Percentiles rank a stretch among this genome's conserved stretches.
phyloP scores from a whole-genome alignment of 2,888 invertebrate genomes.

The Smittia aterrima region DNA sequence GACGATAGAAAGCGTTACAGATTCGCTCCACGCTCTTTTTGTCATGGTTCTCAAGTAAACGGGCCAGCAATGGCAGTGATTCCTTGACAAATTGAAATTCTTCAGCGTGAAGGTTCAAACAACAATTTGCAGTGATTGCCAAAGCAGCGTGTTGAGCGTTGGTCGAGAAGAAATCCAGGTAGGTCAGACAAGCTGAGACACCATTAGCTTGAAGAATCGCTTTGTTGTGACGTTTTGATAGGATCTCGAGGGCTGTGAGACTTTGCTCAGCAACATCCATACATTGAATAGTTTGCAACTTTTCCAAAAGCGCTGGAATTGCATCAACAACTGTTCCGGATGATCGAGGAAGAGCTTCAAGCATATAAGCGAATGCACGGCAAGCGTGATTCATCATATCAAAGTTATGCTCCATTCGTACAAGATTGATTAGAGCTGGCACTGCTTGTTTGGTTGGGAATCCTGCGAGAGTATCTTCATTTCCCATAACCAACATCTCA shows the following conservation, averaged over 20 bases:
- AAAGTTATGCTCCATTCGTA: constrained; percentile 97
- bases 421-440: constrained; percentile 85
- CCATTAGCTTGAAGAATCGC: constrained; percentile 93
- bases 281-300: constrained; percentile 95
- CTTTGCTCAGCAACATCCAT: constrained; percentile 99
- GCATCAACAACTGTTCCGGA: constrained; percentile 95
- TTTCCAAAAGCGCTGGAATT: constrained; percentile 95
- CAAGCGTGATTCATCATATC: constrained; percentile 99
- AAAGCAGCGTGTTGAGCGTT: constrained; percentile 96
- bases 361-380: constrained; percentile 97
- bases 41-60: constrained; percentile 79
- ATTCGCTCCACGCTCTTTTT: constrained; percentile 98
- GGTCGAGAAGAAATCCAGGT: constrained; percentile 97
- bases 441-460: constrained; percentile 98
- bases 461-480: constrained; percentile 96
- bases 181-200: constrained; percentile 93
- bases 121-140: constrained; percentile 96
- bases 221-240: constrained; percentile 94
- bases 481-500: constrained; percentile 97
- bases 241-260: constrained; percentile 93
- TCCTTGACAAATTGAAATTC: constrained; percentile 93
- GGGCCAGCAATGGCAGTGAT: constrained; percentile 81
- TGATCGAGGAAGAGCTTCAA: constrained; percentile 96
- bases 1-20: constrained; percentile 91
- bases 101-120: constrained; percentile 87